Base-by-base conservation (phyloP, 2,113 vertebrate species). In the Sebastes fasciatus region DNA sequence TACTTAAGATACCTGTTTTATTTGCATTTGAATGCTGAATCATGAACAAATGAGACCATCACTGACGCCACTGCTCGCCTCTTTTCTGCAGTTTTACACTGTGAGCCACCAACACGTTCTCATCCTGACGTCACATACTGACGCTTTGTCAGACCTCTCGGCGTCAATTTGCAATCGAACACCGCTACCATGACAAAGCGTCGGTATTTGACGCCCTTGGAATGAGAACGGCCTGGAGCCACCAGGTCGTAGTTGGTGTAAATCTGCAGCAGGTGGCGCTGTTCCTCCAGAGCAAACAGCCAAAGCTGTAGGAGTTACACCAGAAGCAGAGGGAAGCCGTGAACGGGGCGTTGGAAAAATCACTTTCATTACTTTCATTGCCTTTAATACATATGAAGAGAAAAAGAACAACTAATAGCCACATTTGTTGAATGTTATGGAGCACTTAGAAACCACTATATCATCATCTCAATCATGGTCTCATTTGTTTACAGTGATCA, bases 251-350 rank as follows among this genome's bases (percentile, higher is more conserved):
- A 26, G 19, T 54, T 46, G 21, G 21, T 69, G 64, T 6, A n/a
- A 23, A n/a, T 64, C 42, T 86, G 85, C 81, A 67, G 66, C 55
- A 73, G 85, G 48, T 48, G 80, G 80, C 12, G 43, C 80, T 72
- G 71, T 83, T 83, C 1, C 12, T 57, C 10, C 63, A 64, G 8
- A 57, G 52, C 19, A 57, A 71, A 71, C 26, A 40, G 10, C 26
- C 26, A 42, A 54, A n/a, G 16, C 26, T 52, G 26, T 1, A 48
- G 46, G 46, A 48, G 26, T 16, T 45, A 0, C 1, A 13, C 13
- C 6, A 77, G 51, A 13, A 58, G 51, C 54, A 52, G 43, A 19
- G 26, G 3, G 26, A 26, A 3, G 26, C 26, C 2, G 26, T 26
- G 46, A 23, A 61, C 46, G 46, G 2, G 46, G 46, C 46, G 46